These are phyloP conservation scores for Littorina saxatilis DNA, from an alignment of 1,140 invertebrate species.

Conservation along the genomic window DNA sequence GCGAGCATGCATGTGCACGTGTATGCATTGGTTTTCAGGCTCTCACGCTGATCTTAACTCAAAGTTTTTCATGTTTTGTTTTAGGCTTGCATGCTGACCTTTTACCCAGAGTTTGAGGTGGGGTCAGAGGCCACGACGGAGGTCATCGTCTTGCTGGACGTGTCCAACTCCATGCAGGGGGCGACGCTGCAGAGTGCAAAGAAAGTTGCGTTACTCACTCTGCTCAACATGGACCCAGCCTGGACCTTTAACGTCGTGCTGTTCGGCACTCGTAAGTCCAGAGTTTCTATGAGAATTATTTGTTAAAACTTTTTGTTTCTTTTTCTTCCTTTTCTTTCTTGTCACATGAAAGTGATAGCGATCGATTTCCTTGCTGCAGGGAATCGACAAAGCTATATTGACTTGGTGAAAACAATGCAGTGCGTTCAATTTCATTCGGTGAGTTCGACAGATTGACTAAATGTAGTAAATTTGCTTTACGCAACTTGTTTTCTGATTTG, in stretches of 20 bases:
- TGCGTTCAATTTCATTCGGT: too few species aligned
- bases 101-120: conserved; percentile 75
- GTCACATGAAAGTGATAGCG: not conserved
- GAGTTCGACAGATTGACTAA: too few species aligned
- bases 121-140: conserved; percentile 52
- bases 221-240: conserved; percentile 52
- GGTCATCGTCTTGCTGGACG: conserved; percentile 69
- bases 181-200: conserved; percentile 62
- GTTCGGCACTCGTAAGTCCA: conserved; percentile 72
- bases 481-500: too few species aligned
- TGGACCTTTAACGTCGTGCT: conserved; percentile 69
- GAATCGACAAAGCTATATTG: too few species aligned
- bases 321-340: not conserved
- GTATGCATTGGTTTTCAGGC: too few species aligned
- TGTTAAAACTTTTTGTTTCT: not conserved
- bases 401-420: too few species aligned
- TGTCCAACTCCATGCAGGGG: conserved; percentile 73
- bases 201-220: conserved; percentile 62
- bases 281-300: too few species aligned
- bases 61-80: not conserved
- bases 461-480: too few species aligned
- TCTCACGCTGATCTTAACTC: too few species aligned
- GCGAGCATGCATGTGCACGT: too few species aligned
- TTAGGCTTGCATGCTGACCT: conserved; percentile 75
- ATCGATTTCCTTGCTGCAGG: too few species aligned